These are phyloP conservation scores for Caenorhabditis japonica DNA, from an alignment of 2,888 invertebrate species.

Conservation along the genomic window DNA sequence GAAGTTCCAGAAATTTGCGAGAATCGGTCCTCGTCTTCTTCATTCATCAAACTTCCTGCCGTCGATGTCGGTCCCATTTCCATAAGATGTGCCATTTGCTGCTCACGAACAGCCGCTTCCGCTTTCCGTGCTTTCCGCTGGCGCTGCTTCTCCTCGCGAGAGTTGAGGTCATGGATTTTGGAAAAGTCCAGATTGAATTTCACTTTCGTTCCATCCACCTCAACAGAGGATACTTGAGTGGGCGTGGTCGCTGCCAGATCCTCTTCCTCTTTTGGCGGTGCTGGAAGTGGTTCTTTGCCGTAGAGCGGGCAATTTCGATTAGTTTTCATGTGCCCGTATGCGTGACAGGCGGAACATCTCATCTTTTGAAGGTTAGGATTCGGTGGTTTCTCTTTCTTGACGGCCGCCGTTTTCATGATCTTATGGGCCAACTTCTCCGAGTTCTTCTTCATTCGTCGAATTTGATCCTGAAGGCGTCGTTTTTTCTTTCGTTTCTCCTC, in stretches of 20 bases:
- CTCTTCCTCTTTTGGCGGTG: conserved; percentile 83
- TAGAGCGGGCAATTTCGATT: conserved; percentile 97
- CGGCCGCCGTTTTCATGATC: conserved; percentile 83
- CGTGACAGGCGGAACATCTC: conserved; percentile 94
- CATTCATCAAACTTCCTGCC: conserved; percentile 6
- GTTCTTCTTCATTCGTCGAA: conserved; percentile 88
- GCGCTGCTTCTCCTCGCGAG: conserved; percentile 15
- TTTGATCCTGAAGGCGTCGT: conserved; percentile 89
- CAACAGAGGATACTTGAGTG: conserved; percentile 79
- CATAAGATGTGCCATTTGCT: conserved; percentile 2
- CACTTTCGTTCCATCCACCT: conserved; percentile 80
- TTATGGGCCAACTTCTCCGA: conserved; percentile 73
- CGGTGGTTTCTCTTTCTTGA: conserved; percentile 66
- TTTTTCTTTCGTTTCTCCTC: conserved; percentile 98
- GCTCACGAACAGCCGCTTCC: conserved; percentile 25
- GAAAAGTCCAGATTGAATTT: conserved; percentile 68
- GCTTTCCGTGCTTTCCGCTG: conserved; percentile 32
- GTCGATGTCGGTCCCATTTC: too few relatives aligned
- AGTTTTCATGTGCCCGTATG: conserved; percentile 86
- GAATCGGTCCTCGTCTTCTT: conserved; percentile 42
- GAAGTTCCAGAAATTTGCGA: conserved; percentile 28
- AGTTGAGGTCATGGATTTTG: conserved; percentile 5
- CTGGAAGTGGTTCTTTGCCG: conserved; percentile 81
- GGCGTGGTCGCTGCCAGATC: conserved; percentile 79
- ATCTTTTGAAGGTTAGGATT: conserved; percentile 72